These are phyloP conservation scores for Pelmatolapia mariae DNA, from an alignment of 2,113 vertebrate genomes.

Conservation along the genomic window DNA sequence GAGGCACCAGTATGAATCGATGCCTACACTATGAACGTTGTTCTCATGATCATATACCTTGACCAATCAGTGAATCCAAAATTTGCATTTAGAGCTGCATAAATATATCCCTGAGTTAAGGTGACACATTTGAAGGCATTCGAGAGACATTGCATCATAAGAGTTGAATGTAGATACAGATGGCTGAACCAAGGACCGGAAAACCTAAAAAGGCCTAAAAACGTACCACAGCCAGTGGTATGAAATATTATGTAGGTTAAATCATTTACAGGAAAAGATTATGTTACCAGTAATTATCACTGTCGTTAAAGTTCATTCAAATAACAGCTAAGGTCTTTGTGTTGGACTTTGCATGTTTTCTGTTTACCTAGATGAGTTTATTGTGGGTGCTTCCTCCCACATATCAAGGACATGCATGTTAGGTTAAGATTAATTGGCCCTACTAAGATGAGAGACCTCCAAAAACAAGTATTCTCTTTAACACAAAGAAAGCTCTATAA, in stretches of 20 bases:
- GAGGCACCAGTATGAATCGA: neutral
- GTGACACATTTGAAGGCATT: neutral
- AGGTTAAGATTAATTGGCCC: neutral
- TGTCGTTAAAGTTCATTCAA: neutral
- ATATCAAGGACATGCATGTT: neutral
- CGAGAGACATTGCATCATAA: neutral
- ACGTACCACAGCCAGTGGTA: neutral
- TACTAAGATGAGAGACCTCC: neutral
- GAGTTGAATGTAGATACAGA: neutral
- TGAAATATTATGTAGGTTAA: neutral
- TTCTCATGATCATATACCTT: neutral
- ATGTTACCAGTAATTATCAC: neutral
- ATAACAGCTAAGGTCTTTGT: neutral
- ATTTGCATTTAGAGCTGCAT: neutral
- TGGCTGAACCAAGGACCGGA: neutral
- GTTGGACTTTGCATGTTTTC: neutral
- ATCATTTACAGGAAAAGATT: neutral
- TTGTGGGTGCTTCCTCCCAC: neutral
- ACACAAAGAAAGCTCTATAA: neutral
- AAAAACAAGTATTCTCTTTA: neutral
- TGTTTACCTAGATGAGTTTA: accelerated
- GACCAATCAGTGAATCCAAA: neutral
- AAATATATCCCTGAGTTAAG: neutral
- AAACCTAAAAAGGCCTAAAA: no score
- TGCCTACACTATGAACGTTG: neutral